These are phyloP conservation scores for Phymatocera aterrima DNA, from an alignment of 2,888 invertebrate genomes.

Conservation along the genomic window DNA sequence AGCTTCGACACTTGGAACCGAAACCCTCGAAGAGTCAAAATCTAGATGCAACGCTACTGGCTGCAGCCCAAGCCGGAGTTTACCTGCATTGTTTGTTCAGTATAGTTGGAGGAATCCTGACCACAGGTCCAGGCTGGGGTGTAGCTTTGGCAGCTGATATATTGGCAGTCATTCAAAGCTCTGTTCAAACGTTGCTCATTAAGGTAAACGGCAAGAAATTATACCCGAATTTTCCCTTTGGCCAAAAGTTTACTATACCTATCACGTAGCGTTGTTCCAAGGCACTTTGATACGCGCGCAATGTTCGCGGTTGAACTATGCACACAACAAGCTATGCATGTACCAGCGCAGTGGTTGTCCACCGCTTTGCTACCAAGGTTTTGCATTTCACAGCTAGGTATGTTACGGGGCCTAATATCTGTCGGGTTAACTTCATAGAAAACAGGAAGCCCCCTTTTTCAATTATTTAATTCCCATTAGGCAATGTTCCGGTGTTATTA, in stretches of 20 bases:
- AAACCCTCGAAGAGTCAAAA: slow-evolving; percentile 71
- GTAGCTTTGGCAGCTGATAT: slow-evolving; percentile 85
- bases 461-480: background rate
- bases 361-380: slow-evolving; percentile 1
- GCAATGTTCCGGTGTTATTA: background rate
- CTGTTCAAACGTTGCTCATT: slow-evolving; percentile 88
- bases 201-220: slow-evolving; percentile 59
- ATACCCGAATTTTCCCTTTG: background rate
- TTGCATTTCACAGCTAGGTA: slow-evolving; percentile 40
- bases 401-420: slow-evolving; percentile 24
- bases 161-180: slow-evolving; percentile 86
- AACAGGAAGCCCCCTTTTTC: background rate
- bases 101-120: slow-evolving; percentile 83
- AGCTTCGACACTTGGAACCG: slow-evolving; percentile 58
- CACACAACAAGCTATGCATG: slow-evolving; percentile 15
- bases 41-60: slow-evolving; percentile 88
- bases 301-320: slow-evolving; percentile 34
- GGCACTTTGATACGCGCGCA: slow-evolving; percentile 38
- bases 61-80: slow-evolving; percentile 92
- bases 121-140: slow-evolving; percentile 76
- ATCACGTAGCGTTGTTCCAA: slow-evolving; percentile 27
- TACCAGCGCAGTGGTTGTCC: slow-evolving; percentile 7
- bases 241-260: background rate
- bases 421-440: background rate
- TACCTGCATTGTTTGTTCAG: slow-evolving; percentile 93